phyloP scores from a whole-genome alignment of 1,140 invertebrate species.

The Bombus difficillimus region DNA sequence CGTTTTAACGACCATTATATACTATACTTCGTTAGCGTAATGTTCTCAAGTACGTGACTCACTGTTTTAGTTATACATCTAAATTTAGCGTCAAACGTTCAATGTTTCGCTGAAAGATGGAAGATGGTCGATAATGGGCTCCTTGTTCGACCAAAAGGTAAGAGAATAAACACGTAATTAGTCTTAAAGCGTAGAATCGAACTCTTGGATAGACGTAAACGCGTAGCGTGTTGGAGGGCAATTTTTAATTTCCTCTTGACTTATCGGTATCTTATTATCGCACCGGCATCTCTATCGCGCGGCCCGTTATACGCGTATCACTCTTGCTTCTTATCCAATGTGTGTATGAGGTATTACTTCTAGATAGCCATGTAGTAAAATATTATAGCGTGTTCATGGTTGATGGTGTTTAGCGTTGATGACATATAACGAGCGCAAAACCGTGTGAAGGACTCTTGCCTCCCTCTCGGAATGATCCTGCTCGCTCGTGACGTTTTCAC shows the following conservation, averaged over 20 bases:
- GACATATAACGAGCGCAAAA: constrained; percentile 65
- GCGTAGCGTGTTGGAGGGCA: background rate
- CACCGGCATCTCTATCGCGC: constrained; percentile 3
- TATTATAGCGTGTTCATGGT: constrained; percentile 42
- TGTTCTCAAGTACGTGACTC: background rate
- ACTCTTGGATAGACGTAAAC: background rate
- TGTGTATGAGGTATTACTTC: constrained; percentile 37
- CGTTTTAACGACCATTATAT: background rate
- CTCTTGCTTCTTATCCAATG: constrained; percentile 18
- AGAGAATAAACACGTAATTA: constrained; percentile 5
- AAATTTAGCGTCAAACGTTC: background rate
- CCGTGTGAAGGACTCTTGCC: constrained; percentile 62
- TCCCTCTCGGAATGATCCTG: background rate
- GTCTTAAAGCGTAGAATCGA: background rate
- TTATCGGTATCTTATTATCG: constrained; percentile 30
- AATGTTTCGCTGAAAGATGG: background rate
- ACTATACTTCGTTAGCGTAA: background rate
- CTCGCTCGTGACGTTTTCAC: constrained; percentile 20
- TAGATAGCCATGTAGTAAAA: constrained; percentile 32
- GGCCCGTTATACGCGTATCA: constrained; percentile 18
- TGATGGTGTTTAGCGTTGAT: constrained; percentile 53
- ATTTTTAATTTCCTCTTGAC: constrained; percentile 13
- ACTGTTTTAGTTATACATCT: background rate
- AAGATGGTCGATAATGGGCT: no score
- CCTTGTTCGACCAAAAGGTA: background rate